phyloP scores from a whole-genome alignment of 2,113 vertebrate species.

The Baryphthengus martii region DNA sequence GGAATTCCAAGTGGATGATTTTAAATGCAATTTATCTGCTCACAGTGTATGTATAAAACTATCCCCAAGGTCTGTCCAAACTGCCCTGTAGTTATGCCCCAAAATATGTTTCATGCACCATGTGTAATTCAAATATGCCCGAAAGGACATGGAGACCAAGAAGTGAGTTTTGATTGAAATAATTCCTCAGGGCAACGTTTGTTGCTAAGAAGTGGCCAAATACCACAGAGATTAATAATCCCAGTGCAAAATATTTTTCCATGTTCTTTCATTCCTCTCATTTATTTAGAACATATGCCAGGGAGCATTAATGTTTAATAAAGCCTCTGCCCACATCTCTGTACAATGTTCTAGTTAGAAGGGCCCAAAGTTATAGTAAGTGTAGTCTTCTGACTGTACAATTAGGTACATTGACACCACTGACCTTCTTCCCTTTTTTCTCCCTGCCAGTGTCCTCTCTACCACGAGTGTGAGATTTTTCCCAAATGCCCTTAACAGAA shows the following conservation, averaged over 20 bases:
- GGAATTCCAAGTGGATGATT: slow-evolving; percentile 40
- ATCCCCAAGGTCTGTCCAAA: slow-evolving; percentile 2
- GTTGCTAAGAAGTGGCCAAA: slow-evolving; percentile 28
- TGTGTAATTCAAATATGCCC: neutral
- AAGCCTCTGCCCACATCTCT: neutral
- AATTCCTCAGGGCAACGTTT: slow-evolving; percentile 29
- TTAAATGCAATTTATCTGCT: slow-evolving; percentile 43
- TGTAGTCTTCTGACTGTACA: neutral
- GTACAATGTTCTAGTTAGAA: neutral
- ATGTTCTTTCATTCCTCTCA: neutral
- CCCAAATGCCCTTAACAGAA: neutral
- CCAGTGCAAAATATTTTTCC: slow-evolving; percentile 35
- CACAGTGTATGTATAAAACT: slow-evolving; percentile 9
- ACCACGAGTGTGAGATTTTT: neutral
- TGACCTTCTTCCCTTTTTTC: neutral
- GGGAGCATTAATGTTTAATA: slow-evolving; percentile 44
- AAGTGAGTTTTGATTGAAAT: slow-evolving; percentile 27
- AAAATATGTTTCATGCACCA: slow-evolving; percentile 35
- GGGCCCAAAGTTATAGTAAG: neutral
- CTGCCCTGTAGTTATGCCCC: slow-evolving; percentile 20
- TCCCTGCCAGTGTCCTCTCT: neutral
- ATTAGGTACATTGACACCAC: neutral
- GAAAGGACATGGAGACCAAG: neutral
- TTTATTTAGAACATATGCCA: slow-evolving; percentile 53
- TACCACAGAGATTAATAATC: slow-evolving; percentile 55